phyloP scores from a whole-genome alignment of 2,888 invertebrate genomes.

The Eupithecia inturbata region DNA sequence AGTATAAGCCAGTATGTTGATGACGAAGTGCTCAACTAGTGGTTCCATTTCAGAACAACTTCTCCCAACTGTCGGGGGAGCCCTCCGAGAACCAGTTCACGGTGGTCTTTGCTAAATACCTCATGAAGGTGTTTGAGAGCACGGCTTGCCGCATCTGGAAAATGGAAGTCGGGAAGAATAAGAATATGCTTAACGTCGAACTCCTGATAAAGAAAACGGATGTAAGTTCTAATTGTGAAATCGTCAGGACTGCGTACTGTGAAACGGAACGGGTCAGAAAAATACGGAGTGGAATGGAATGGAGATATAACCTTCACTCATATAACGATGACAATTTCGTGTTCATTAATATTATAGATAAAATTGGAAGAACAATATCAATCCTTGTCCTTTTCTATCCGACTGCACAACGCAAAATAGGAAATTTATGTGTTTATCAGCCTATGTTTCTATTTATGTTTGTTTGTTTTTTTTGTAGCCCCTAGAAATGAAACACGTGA shows the following conservation, averaged over 20 bases:
- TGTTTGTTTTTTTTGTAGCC: no score
- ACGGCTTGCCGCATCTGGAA: not conserved
- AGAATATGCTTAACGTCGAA: not conserved
- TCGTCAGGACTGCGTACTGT: not conserved
- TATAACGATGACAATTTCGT: no score
- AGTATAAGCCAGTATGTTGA: not conserved
- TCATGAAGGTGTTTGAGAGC: not conserved
- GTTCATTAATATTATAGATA: no score
- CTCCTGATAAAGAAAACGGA: not conserved
- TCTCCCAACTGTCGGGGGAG: not conserved
- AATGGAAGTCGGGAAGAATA: not conserved
- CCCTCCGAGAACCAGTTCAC: not conserved
- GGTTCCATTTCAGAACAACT: not conserved
- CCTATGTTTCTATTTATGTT: no score
- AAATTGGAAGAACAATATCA: no score
- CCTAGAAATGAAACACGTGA: no score
- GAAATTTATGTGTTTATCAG: no score
- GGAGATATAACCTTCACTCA: no score
- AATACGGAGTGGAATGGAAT: no score
- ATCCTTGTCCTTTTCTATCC: no score
- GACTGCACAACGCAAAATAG: no score
- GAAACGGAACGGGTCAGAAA: no score
- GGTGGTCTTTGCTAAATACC: not conserved
- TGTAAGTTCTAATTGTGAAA: not conserved
- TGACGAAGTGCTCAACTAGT: not conserved